Evolutionary conservation across 2,797 vertebrate species (phyloP), one percentile per base, ranked within the genome.

Genomic region (Dryobates pubescens): DNA sequence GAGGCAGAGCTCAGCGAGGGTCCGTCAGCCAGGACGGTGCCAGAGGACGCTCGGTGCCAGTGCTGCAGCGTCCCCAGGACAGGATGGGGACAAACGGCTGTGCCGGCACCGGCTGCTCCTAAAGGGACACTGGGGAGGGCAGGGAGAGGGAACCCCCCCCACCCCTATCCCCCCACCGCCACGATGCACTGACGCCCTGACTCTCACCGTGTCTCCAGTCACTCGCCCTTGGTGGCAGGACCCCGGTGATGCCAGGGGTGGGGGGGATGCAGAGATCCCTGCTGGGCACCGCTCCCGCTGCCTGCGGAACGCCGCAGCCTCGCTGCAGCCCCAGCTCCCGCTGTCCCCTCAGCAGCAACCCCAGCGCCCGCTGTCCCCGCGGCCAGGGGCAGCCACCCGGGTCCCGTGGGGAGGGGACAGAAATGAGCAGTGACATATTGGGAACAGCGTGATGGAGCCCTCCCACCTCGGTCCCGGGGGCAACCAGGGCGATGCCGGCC

Each of bases 131-230:
- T 13, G 67, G 79, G 58, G 72, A 53, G 38, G 9, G 29, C 23
- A 15, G 41, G 67, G 53, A 63, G 30, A 47, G 17, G 36, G 15
- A 58, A 14, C 2, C 10, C 9, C 34, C 34, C 53, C 12, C 18
- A 7, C 4, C 14, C 18, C 10, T 2, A 0, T 3, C n/a, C 20
- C 7, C 0, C 14, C 47, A 10, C 20, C 6, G 20, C 10, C 47
- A 5, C 4, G 10, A 41, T 13, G 30, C 67, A 8, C 2, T 11
- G 2, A 7, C 17, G 0, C 24, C 22, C 36, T 16, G 81, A 57
- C 64, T 49, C 86, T 76, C 59, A 32, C 65, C 27, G 7, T 4
- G 16, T 4, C 19, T 17, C 29, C 36, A 1, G 43, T 32, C 5
- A 5, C 84, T 51, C 3, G 13, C 49, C 57, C 62, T 23, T 17